Evolutionary conservation across 1,140 invertebrate genomes (phyloP), one percentile per base, ranked within the genome.

Genomic region (Wiebesia pumilae): DNA sequence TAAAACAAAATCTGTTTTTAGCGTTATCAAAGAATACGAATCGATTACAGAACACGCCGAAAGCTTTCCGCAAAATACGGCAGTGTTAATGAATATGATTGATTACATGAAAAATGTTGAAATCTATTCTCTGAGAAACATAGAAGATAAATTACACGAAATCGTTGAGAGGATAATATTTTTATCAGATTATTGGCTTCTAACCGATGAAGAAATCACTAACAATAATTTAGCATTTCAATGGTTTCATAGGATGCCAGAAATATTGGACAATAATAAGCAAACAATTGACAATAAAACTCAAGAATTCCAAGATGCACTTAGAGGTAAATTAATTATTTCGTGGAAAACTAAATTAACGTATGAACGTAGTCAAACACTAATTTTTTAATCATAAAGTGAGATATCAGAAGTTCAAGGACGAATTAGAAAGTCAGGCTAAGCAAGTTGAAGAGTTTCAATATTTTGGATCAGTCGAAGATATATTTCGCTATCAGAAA

Each of bases 391-490:
- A 62, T 35, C 10, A 38, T 81, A 58, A 85, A 95, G 96, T 96
- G 27, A 94, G 94, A 71, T 96, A 96, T 40, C 91, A 94, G 51
- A 95, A 95, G 88, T 98, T 98, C 90, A 94, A 95, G 43, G 96
- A 97, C 69, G 98, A 99, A 88, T 91, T 99, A 85, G 96, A 98
- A 47, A 94, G 95, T 21, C 98, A 97, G 90, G 95, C 95, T 51
- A 95, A 96, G 84, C 96, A 98, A 93, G 96, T 98, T 6, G 97
- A 98, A 73, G 97, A 98, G 89, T 96, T 98, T 88, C 95, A 97
- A 89, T 95, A 96, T 81, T 98, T 97, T 94, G 98, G 98, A 2
- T 97, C 99, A 87, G 95, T 98, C 35, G 95, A 96, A 54, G 96
- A 98, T 47, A 93, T 99, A 24, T 94, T 95, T 24, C 96, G 96